Conservation (phyloP, 2,113 vertebrate genomes). For the Cololabis saira region DNA sequence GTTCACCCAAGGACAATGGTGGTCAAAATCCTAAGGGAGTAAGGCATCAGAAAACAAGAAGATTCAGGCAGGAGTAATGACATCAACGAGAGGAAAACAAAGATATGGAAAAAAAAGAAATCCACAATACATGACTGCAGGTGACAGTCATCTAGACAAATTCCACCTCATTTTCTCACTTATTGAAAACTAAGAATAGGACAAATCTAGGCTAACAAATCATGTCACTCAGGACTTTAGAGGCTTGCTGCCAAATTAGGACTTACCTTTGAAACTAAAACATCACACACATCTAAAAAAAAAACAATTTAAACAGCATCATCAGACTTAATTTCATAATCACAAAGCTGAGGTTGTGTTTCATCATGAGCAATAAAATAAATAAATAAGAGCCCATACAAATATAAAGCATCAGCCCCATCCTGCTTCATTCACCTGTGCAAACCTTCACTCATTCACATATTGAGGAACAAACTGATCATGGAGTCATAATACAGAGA, state of each 20-base stretch:
- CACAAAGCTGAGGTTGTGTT: too few relatives aligned
- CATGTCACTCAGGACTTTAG: too few relatives aligned
- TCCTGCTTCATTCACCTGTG: not conserved
- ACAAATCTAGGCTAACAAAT: not conserved
- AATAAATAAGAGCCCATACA: not conserved
- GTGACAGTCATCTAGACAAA: not conserved
- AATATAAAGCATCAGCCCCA: not conserved
- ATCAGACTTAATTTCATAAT: too few relatives aligned
- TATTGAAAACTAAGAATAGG: constrained; percentile 30
- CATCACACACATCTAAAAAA: too few relatives aligned
- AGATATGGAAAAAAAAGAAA: not conserved
- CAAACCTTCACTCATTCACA: not conserved
- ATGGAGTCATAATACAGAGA: not conserved
- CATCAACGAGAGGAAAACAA: not conserved
- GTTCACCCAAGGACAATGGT: constrained; percentile 98
- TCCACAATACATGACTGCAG: too few relatives aligned
- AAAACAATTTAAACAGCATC: too few relatives aligned
- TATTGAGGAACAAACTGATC: not conserved
- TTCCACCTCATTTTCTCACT: not conserved
- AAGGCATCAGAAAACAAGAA: not conserved
- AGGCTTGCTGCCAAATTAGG: too few relatives aligned
- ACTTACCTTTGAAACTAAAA: too few relatives aligned
- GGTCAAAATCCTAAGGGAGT: constrained; percentile 91
- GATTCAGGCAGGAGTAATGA: not conserved
- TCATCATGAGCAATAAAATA: not conserved